Base-by-base conservation (phyloP, 2,113 vertebrate species). In the Glaucidium brasilianum region DNA sequence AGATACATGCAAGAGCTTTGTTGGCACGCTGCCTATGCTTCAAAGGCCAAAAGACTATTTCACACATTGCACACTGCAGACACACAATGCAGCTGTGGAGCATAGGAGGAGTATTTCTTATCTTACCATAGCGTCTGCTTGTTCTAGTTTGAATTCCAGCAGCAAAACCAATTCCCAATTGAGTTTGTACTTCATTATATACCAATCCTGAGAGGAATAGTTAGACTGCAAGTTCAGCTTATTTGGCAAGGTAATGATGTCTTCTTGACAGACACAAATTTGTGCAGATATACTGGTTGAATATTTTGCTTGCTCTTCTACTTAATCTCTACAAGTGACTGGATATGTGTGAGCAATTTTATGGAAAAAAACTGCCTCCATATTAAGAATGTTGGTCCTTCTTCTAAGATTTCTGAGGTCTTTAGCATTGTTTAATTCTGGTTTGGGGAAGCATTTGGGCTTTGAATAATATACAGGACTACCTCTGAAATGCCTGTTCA, bases 91-190 rank as follows among this genome's bases (percentile, higher is more conserved):
- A 96, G 86, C 95, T 88, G 83, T 66, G 56, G 90, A 96, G 84
- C 94, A 78, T 62, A 92, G 89, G 67, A 82, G 81, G 87, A 96
- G 50, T 30, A 81, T 88, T 96, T 81, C 95, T 97, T 97, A 97
- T 97, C 97, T 98, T 68, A 6, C 79, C 0, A 0, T 21, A 96
- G 95, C 74, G 74, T 96, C 95, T 97, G 93, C 79, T 95, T 96
- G 92, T 56, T 96, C 85, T 77, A 90, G 66, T 94, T 95, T 94
- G 85, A 96, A 96, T 97, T 97, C 82, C 92, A 93, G 87, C 93
- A 95, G 77, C 85, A 96, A 92, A 96, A 93, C 56, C 60, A 71
- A 62, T 84, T 96, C 97, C 83, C 93, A 85, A 1, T 27, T 84
- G 96, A 90, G 49, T 90, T 89, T 82, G 13, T 71, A 73, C 71